Evolutionary conservation across 2,888 invertebrate genomes (phyloP).

Genomic region (Drosophila austrosaltans): DNA sequence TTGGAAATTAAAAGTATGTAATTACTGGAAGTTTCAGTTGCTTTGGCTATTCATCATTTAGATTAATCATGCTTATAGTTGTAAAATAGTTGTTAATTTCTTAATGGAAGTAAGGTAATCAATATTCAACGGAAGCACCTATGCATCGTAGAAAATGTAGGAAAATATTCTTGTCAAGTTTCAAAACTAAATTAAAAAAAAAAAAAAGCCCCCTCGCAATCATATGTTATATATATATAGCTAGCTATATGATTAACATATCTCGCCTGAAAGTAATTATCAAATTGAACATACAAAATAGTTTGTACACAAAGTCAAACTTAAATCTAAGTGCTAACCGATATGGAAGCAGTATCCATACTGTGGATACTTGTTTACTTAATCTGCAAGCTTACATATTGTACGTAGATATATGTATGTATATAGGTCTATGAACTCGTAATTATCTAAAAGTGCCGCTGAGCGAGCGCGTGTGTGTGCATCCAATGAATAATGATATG

Average conservation of each 20-base stretch:
- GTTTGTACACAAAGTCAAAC: conserved; percentile 71
- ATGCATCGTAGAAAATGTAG: neutral
- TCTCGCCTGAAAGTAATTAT: conserved; percentile 45
- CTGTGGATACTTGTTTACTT: conserved; percentile 21
- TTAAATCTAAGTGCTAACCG: conserved; percentile 59
- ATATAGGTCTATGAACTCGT: conserved; percentile 46
- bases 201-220: conserved; percentile 7
- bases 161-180: conserved; percentile 3
- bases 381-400: conserved; percentile 8
- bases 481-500: conserved; percentile 56
- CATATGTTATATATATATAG: conserved; percentile 30
- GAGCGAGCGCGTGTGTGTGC: conserved; percentile 45
- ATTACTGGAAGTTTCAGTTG: conserved; percentile 8
- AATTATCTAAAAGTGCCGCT: conserved; percentile 51
- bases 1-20: neutral
- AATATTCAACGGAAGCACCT: neutral
- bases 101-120: neutral
- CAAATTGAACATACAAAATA: conserved; percentile 67
- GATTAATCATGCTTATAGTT: neutral
- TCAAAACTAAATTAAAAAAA: neutral
- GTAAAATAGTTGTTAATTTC: neutral
- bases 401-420: neutral
- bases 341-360: conserved; percentile 49
- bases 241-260: conserved; percentile 35
- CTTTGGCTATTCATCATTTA: conserved; percentile 8